phyloP scores from a whole-genome alignment of 1,140 invertebrate genomes.

The Apis dorsata region DNA sequence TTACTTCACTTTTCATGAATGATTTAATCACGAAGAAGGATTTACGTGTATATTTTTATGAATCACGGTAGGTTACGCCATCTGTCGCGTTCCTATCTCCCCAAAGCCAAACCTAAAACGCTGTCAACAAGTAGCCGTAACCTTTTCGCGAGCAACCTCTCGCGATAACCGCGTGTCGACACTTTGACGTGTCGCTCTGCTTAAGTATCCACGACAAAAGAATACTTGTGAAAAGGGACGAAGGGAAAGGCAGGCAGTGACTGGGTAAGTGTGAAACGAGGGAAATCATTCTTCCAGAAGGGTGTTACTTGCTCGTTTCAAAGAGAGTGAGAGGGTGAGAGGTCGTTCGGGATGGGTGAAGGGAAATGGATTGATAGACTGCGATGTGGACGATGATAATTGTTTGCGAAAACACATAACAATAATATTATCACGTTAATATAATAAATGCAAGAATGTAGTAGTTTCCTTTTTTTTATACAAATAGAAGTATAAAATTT shows the following conservation, averaged over 20 bases:
- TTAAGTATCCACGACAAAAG: slow-evolving; percentile 21
- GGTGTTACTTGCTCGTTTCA: slow-evolving; percentile 10
- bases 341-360: not conserved
- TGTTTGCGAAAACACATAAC: slow-evolving; percentile 52
- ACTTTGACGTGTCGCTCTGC: slow-evolving; percentile 13
- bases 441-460: too few species aligned
- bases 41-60: not conserved
- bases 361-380: slow-evolving; percentile 43
- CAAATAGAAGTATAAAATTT: too few species aligned
- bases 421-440: too few species aligned
- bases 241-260: slow-evolving; percentile 10
- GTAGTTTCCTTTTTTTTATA: too few species aligned
- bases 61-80: not conserved
- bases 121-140: slow-evolving; percentile 40
- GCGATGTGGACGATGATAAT: slow-evolving; percentile 51
- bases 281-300: slow-evolving; percentile 42
- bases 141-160: slow-evolving; percentile 36
- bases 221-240: slow-evolving; percentile 36
- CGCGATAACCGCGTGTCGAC: slow-evolving; percentile 32
- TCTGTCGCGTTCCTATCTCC: not conserved
- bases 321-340: not conserved
- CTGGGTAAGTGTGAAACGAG: slow-evolving; percentile 51
- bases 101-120: not conserved
- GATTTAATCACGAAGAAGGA: too few species aligned
- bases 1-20: too few species aligned